Evolutionary conservation across 2,113 vertebrate genomes (phyloP), one percentile per base, ranked within the genome.

Genomic region (Aythya baeri): DNA sequence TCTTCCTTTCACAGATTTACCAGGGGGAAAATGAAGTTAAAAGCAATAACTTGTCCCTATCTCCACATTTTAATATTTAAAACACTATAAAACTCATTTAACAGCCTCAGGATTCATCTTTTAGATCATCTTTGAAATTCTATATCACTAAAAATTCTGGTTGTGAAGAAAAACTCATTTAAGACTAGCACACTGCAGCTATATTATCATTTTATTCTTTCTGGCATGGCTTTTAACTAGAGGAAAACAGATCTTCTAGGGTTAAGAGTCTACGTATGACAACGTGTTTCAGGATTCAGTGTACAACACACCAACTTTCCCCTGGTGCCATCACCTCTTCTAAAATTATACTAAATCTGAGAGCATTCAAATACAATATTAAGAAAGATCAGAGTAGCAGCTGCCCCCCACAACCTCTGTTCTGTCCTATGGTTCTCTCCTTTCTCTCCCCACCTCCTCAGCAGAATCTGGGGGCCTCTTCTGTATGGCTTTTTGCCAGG

Each of bases 61-160:
- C 66, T 59, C 81, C 74, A 23, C 21, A 55, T 8, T 88, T 91
- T 44, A 90, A 58, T 82, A 91, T 75, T 85, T 84, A 54, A 83
- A 88, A 25, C 15, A 29, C 34, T 18, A 18, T 32, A 77, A 76
- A 83, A 49, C 9, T 80, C 7, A 71, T 62, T 91, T 77, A 79
- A 76, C 20, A 81, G 72, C 38, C 17, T 74, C 13, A 1, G 1
- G 22, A 88, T 91, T 91, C 88, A 82, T 83, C 85, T 66, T 83
- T 83, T 23, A 77, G 68, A 95, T 65, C 17, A 76, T 83, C 29
- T 80, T 44, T 66, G 32, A 88, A 73, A 86, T 20, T 61, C 32
- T 54, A 27, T 10, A 78, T 63, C 22, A 58, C 20, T 82, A 76
- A 82, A 67, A 93, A 41, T 74, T 81, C 73, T 66, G 11, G 9